Evolutionary conservation across 2,888 invertebrate species (phyloP).

Genomic region (Heliconius sara): DNA sequence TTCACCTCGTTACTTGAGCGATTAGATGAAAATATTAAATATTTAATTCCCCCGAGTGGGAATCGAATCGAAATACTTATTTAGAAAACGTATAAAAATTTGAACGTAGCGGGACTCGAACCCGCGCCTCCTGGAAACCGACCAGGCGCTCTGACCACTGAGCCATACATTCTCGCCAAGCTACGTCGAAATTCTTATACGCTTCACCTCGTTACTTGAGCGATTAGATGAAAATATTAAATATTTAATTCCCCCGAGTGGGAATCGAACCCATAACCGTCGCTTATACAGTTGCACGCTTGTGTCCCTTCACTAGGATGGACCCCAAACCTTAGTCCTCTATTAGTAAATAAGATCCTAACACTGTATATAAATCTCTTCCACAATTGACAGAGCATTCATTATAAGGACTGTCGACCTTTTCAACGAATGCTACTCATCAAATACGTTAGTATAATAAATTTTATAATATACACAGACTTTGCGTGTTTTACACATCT

Average conservation of each 20-base stretch:
- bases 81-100: no score
- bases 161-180: no score
- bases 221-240: no score
- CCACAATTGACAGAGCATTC: not conserved
- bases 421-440: conserved; percentile 9
- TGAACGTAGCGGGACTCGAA: no score
- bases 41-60: not conserved
- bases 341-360: not conserved
- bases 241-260: not conserved
- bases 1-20: not conserved
- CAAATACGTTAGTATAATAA: not conserved
- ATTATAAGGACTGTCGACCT: conserved; percentile 19
- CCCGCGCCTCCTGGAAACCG: no score
- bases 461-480: not conserved
- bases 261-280: not conserved
- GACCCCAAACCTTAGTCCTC: not conserved
- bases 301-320: not conserved
- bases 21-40: no score
- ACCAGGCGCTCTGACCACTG: no score
- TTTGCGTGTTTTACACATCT: not conserved
- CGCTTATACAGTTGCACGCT: not conserved
- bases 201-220: not conserved
- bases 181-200: no score
- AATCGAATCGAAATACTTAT: no score
- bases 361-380: conserved; percentile 3